Evolutionary conservation across 2,888 invertebrate genomes (phyloP).

Genomic region (Horisme vitalbata): DNA sequence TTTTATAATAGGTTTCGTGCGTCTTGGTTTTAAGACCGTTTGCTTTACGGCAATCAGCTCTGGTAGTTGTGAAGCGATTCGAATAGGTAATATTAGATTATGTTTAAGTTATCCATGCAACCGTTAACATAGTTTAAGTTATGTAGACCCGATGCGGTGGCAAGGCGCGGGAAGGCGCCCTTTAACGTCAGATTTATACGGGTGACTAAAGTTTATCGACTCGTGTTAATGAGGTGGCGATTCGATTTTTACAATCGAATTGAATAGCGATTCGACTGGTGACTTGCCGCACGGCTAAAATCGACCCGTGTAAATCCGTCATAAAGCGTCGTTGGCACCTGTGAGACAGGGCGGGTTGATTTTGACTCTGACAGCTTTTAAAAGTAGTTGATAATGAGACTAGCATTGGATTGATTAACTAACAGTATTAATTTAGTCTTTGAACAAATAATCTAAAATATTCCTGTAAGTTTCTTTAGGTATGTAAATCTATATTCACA

Average conservation of each 20-base stretch:
- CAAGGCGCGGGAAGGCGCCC: too few relatives aligned
- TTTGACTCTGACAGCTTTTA: slow-evolving; percentile 31
- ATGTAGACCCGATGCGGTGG: neutral
- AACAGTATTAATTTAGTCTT: slow-evolving; percentile 22
- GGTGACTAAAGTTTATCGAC: too few relatives aligned
- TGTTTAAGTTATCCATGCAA: slow-evolving; percentile 45
- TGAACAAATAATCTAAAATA: slow-evolving; percentile 3
- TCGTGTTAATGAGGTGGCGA: too few relatives aligned
- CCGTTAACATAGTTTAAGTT: slow-evolving; percentile 28
- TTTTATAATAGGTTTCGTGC: neutral
- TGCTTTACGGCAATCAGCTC: slow-evolving; percentile 2
- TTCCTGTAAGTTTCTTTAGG: too few relatives aligned
- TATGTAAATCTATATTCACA: too few relatives aligned
- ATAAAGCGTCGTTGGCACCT: too few relatives aligned
- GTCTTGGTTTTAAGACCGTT: slow-evolving; percentile 4
- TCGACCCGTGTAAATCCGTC: too few relatives aligned
- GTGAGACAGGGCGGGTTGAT: too few relatives aligned
- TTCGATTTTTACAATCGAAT: too few relatives aligned
- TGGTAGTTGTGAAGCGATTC: slow-evolving; percentile 32
- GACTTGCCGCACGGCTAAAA: too few relatives aligned
- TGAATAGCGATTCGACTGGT: too few relatives aligned
- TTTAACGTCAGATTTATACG: too few relatives aligned
- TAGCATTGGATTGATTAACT: slow-evolving; percentile 10
- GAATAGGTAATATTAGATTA: slow-evolving; percentile 38
- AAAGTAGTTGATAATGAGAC: slow-evolving; percentile 2